Conservation (phyloP, 1,140 invertebrate genomes). For the Cecropterus lyciades region DNA sequence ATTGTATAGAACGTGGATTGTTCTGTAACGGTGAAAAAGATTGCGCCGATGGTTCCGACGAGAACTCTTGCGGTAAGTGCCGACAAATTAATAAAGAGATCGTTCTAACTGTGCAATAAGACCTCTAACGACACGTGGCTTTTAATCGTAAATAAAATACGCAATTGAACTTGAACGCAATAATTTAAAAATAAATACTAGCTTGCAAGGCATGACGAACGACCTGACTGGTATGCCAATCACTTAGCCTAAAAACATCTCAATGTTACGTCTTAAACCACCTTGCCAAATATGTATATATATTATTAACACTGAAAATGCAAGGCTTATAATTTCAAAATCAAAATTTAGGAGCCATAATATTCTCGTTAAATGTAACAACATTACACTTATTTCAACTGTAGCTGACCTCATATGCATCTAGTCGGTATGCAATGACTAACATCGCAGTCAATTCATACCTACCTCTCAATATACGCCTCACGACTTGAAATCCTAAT, state of each 20-base stretch:
- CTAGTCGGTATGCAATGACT: slow-evolving; percentile 45
- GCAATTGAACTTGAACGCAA: slow-evolving; percentile 58
- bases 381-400: neutral
- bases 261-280: slow-evolving; percentile 64
- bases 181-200: slow-evolving; percentile 56
- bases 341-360: too few species aligned
- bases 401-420: slow-evolving; percentile 28
- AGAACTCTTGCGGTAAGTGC: slow-evolving; percentile 95
- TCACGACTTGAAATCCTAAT: slow-evolving; percentile 29
- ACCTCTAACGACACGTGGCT: slow-evolving; percentile 8
- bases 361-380: neutral
- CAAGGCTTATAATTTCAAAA: too few species aligned
- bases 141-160: slow-evolving; percentile 40
- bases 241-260: slow-evolving; percentile 78
- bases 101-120: neutral
- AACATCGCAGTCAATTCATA: slow-evolving; percentile 23
- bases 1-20: slow-evolving; percentile 94
- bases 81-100: slow-evolving; percentile 1
- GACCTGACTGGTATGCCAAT: slow-evolving; percentile 73
- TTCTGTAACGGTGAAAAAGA: slow-evolving; percentile 98
- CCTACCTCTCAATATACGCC: slow-evolving; percentile 19
- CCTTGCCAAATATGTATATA: slow-evolving; percentile 53
- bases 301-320: slow-evolving; percentile 44
- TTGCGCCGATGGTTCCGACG: slow-evolving; percentile 95
- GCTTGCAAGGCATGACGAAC: slow-evolving; percentile 61